These are phyloP conservation scores for Eilema griseolum DNA, from an alignment of 2,888 invertebrate species.

Conservation along the genomic window DNA sequence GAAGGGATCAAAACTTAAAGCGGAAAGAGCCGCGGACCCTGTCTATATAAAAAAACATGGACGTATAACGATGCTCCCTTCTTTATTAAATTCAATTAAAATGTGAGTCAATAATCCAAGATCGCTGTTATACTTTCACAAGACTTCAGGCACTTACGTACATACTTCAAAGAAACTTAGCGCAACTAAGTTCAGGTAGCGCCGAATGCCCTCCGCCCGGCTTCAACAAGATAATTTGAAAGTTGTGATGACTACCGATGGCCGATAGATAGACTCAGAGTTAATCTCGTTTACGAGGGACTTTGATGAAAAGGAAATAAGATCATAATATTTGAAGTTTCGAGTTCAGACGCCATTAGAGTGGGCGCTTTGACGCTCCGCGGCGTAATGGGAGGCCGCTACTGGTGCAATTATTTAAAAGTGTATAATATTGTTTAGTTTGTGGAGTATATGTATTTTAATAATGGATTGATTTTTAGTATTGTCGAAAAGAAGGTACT, in stretches of 20 bases:
- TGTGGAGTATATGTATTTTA: neutral
- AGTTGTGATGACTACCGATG: conserved; percentile 45
- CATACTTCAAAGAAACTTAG: conserved; percentile 7
- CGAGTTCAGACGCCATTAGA: conserved; percentile 38
- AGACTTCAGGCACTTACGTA: neutral
- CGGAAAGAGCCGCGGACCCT: too few relatives aligned
- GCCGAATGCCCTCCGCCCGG: conserved; percentile 23
- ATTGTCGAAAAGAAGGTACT: too few relatives aligned
- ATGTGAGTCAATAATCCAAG: neutral
- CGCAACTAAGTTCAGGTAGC: conserved; percentile 8
- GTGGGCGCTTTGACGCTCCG: conserved; percentile 36
- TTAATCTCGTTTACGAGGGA: conserved; percentile 48
- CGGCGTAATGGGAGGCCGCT: conserved; percentile 26
- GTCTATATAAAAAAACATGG: too few relatives aligned
- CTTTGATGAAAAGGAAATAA: conserved; percentile 53
- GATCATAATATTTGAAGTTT: conserved; percentile 52
- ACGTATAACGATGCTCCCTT: too few relatives aligned
- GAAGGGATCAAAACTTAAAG: too few relatives aligned
- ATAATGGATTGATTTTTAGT: too few relatives aligned
- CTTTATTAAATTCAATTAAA: neutral
- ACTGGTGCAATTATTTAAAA: neutral
- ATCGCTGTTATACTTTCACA: neutral
- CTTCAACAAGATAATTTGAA: conserved; percentile 40
- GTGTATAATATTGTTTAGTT: neutral
- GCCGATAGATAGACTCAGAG: conserved; percentile 40